Evolutionary conservation across 2,888 invertebrate species (phyloP).

Genomic region (Formica aserva): DNA sequence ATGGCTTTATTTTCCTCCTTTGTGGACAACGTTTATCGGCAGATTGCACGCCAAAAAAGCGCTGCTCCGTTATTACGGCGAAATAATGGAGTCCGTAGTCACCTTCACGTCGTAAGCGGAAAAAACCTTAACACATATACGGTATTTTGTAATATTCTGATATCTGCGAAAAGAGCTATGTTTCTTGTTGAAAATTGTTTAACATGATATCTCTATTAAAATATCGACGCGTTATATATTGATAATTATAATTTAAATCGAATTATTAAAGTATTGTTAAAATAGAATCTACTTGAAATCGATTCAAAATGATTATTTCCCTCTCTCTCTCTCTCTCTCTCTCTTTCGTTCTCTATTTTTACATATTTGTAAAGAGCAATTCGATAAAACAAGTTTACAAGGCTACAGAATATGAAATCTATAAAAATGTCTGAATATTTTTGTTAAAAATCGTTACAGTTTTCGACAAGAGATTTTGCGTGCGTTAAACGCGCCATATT

Average conservation of each 20-base stretch:
- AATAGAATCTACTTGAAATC: neutral
- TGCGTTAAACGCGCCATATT: neutral
- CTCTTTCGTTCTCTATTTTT: neutral
- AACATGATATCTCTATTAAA: neutral
- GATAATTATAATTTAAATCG: neutral
- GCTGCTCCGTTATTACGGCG: slow-evolving; percentile 65
- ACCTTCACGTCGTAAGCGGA: neutral
- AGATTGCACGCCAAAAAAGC: slow-evolving; percentile 66
- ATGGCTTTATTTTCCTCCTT: slow-evolving; percentile 75
- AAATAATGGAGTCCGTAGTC: slow-evolving; percentile 69
- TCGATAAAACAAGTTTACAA: neutral
- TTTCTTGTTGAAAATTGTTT: neutral
- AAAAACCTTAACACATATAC: neutral
- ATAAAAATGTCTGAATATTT: neutral
- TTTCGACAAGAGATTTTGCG: too few relatives aligned
- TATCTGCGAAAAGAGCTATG: neutral
- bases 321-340: too few relatives aligned
- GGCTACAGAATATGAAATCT: neutral
- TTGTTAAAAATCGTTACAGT: too few relatives aligned
- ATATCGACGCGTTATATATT: neutral
- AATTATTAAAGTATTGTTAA: neutral
- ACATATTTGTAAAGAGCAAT: neutral
- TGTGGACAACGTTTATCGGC: slow-evolving; percentile 72
- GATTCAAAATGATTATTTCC: too few relatives aligned
- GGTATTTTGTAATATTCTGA: neutral